Base-by-base conservation (phyloP, 2,797 vertebrate genomes). In the Lophotriccus pileatus region DNA sequence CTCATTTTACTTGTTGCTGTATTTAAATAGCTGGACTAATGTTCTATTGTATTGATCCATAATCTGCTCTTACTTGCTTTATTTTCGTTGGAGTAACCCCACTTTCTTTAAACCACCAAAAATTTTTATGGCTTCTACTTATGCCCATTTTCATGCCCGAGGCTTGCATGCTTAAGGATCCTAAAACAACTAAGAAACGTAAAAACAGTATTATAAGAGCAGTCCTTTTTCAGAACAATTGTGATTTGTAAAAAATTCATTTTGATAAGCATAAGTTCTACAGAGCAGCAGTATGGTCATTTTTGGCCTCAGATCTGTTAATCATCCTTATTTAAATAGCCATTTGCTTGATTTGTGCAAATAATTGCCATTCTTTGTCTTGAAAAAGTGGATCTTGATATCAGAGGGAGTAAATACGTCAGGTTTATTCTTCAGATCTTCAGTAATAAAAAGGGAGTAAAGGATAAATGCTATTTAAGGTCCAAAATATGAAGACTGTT, bases 131-230 rank as follows among this genome's bases (percentile, higher is more conserved):
- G 12, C 15, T 44, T 58, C 32, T 75, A 2, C 91, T 93, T 68
- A n/a, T 76, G 69, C 22, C 30, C 74, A 1, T 73, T 81, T 91
- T 76, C 43, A 85, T 7, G n/a, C n/a, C 98, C 98, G 98, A 99
- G 99, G 99, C 99, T 99, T 99, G 99, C 99, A 99, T 99, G 99
- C 99, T 99, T 99, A 99, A 98, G 98, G 99, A 99, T 99, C 98
- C 98, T 99, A 98, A 98, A 86, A 97, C 98, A 97, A 99, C 98
- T 98, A 98, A 98, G 97, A 98, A 98, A 97, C 96, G 96, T 83
- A 81, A 97, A 97, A 97, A 52, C 39, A 68, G 4, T 44, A 16
- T 23, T 69, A 43, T 32, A 58, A 68, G 2, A 88, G 3, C 47
- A 84, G 36, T 43, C 3, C 2, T 66, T 88, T 84, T 83, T 21